Evolutionary conservation across 2,797 vertebrate genomes (phyloP).

Genomic region (Cygnus olor): DNA sequence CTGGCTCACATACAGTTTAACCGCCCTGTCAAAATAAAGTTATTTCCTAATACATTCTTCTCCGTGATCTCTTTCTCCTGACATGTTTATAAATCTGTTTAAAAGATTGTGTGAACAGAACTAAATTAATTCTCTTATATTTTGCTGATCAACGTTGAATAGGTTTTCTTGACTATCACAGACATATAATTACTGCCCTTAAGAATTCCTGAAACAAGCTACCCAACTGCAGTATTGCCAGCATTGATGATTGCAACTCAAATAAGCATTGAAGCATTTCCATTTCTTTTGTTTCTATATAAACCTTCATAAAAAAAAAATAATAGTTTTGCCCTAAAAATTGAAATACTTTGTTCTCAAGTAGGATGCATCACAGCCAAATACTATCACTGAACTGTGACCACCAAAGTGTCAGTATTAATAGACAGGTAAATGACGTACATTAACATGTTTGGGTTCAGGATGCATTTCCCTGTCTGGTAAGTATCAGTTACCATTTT

Average conservation of each 20-base stretch:
- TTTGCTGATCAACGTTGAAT: conserved; percentile 60
- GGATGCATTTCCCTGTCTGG: not conserved
- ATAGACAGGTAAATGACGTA: not conserved
- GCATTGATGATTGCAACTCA: not conserved
- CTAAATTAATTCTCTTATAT: conserved; percentile 62
- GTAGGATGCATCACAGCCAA: not conserved
- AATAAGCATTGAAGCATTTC: conserved; percentile 37
- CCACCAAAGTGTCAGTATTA: not conserved
- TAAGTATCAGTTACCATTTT: not conserved
- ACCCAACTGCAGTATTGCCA: conserved; percentile 11
- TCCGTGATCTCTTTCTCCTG: conserved; percentile 50
- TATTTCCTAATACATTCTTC: conserved; percentile 61
- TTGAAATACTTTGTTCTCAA: conserved; percentile 30
- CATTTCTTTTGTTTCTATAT: conserved; percentile 26
- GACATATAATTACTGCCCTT: conserved; percentile 34
- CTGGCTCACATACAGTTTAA: conserved; percentile 49
- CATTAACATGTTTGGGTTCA: not conserved
- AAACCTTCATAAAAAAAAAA: conserved; percentile 33
- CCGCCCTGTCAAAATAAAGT: conserved; percentile 66
- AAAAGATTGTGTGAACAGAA: conserved; percentile 47
- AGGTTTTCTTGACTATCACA: conserved; percentile 41
- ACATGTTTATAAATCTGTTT: conserved; percentile 71
- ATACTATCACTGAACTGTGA: not conserved
- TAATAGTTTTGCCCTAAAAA: conserved; percentile 35
- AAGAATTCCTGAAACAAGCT: conserved; percentile 41